A percentile compares a stretch with the other conserved stretches of the same genome.
phyloP scores from a whole-genome alignment of 2,888 invertebrate genomes.

The Dastarcus helophoroides region DNA sequence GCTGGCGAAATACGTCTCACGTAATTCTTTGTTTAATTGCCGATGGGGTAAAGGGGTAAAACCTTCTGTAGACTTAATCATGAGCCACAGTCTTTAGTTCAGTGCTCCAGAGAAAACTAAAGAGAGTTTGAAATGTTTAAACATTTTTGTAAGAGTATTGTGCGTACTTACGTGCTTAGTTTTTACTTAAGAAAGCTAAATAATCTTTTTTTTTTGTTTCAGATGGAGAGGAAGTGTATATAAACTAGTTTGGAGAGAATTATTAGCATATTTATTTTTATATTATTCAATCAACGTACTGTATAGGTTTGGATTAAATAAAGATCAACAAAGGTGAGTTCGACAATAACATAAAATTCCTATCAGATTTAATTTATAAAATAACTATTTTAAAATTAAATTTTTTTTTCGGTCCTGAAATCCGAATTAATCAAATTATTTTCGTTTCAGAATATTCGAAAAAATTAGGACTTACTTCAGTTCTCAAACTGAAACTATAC shows the following conservation, averaged over 20 bases:
- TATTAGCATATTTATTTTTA: constrained; percentile 72
- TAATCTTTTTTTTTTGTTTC: constrained; percentile 36
- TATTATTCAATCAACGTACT: constrained; percentile 80
- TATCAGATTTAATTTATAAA: not conserved
- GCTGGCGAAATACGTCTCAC: too few species aligned
- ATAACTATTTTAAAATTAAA: too few species aligned
- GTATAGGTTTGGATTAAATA: constrained; percentile 74
- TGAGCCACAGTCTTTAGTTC: too few species aligned
- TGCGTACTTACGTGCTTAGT: too few species aligned
- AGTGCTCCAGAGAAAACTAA: too few species aligned
- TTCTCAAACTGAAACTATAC: constrained; percentile 79
- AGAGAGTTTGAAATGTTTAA: too few species aligned
- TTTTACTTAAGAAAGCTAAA: not conserved
- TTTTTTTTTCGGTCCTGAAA: constrained; percentile 1
- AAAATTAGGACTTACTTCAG: constrained; percentile 77
- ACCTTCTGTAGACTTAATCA: too few species aligned
- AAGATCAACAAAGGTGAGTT: constrained; percentile 67
- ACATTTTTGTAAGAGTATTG: too few species aligned
- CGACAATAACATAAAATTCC: too few species aligned
- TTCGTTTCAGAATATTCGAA: constrained; percentile 72
- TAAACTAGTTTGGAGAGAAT: constrained; percentile 89
- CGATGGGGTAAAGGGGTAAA: too few species aligned
- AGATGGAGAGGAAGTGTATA: constrained; percentile 95
- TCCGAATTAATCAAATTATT: not conserved
- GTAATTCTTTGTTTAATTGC: too few species aligned